phyloP scores from a whole-genome alignment of 2,888 invertebrate genomes.

The Epinotia bilunana region DNA sequence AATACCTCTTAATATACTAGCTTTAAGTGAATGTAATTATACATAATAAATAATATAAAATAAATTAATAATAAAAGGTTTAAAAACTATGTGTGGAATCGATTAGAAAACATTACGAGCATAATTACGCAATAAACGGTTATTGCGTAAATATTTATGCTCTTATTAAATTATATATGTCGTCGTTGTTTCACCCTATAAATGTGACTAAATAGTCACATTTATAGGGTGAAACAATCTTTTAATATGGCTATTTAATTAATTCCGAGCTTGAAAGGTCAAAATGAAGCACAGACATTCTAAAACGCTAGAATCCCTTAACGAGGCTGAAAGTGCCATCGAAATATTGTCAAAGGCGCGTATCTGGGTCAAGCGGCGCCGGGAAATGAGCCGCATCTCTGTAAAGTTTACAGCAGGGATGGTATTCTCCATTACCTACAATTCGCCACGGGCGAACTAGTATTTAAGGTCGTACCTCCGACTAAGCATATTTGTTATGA shows the following conservation, averaged over 20 bases:
- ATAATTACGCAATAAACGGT: too few species aligned
- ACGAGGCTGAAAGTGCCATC: slow-evolving; percentile 58
- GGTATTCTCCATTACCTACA: neutral
- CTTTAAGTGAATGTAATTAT: too few species aligned
- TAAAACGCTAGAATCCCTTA: neutral
- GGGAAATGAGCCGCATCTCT: slow-evolving; percentile 11
- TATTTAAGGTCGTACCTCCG: neutral
- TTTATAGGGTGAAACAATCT: too few species aligned
- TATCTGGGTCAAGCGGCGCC: slow-evolving; percentile 65
- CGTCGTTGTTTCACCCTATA: neutral
- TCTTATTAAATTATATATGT: neutral
- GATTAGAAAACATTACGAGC: too few species aligned
- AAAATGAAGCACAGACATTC: slow-evolving; percentile 12
- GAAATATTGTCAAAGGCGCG: slow-evolving; percentile 56
- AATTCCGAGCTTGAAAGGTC: slow-evolving; percentile 1
- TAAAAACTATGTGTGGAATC: too few species aligned
- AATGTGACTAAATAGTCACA: too few species aligned
- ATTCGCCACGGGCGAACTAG: neutral
- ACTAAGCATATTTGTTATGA: neutral
- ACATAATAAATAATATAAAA: too few species aligned
- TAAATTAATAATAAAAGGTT: too few species aligned
- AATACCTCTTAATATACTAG: too few species aligned
- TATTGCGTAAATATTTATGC: too few species aligned
- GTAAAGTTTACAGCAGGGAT: neutral
- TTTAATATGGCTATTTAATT: too few species aligned